Base-by-base conservation (phyloP, 2,888 invertebrate species). In the Ypsolopha scabrella region DNA sequence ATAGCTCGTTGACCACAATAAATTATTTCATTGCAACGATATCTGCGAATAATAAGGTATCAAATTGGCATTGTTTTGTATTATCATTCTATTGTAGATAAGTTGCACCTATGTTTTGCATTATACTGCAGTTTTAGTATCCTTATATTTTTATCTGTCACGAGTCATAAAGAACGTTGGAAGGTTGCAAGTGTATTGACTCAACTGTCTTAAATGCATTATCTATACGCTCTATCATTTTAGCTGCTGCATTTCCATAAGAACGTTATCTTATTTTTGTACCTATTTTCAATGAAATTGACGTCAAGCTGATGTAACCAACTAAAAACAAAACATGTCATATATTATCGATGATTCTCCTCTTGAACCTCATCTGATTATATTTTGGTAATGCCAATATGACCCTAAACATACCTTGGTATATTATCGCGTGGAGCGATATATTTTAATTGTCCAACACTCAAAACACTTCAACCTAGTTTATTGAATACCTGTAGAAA, bases 111-210 rank as follows among this genome's bases (percentile, higher is more conserved):
- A n/a, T 47, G 37, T 47, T 37, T 36, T 24, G 24, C 38, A 37
- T 9, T 13, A 47, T 47, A 14, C 37, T 9, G 8, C 47, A 43
- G 37, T 10, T 13, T 35, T 36, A 10, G 46, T 48, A 51, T 53
- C 14, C 43, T 41, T 79, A 78, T 74, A 75, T 75, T 75, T 82
- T 81, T 83, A 85, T 85, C 83, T 79, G 81, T 76, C 78, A 70
- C 67, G 69, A 78, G 74, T 79, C 72, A 71, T 78, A 79, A 79
- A 83, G 85, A 83, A 72, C 83, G 69, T 71, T 72, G 83, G 80
- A 85, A 85, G 85, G 85, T 85, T 85, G 83, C 70, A 74, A 79
- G 83, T 80, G 77, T 83, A 80, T 83, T 83, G 85, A 85, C 85
- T 77, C 72, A 76, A 70, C 67, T 79, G 73, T 77, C 75, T 76